Percentiles rank a stretch among this genome's conserved stretches.
These are phyloP conservation scores for Hycleus cichorii DNA, from an alignment of 1,140 invertebrate species.

Conservation along the genomic window DNA sequence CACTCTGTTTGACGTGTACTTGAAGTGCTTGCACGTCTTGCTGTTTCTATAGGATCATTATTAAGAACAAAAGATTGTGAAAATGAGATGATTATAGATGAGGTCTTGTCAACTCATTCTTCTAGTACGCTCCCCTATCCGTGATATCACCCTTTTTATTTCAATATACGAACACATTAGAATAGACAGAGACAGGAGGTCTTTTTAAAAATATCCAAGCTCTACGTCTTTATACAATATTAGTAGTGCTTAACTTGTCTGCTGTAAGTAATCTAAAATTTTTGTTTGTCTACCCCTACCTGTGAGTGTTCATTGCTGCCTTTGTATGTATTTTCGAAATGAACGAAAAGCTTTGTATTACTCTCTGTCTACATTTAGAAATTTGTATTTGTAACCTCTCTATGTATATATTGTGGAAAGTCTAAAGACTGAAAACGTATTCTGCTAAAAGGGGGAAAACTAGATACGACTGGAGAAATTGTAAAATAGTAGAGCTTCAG, in stretches of 20 bases:
- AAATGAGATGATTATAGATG: slow-evolving; percentile 39
- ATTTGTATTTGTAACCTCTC: too few relatives aligned
- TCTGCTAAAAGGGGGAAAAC: too few relatives aligned
- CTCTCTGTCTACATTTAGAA: too few relatives aligned
- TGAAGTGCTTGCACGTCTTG: slow-evolving; percentile 17
- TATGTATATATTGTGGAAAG: too few relatives aligned
- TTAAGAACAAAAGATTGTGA: slow-evolving; percentile 38
- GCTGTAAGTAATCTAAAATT: slow-evolving; percentile 20
- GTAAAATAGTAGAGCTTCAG: too few relatives aligned
- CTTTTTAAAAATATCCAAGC: too few relatives aligned
- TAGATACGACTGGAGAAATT: too few relatives aligned
- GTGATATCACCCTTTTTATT: slow-evolving; percentile 3
- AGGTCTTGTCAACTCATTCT: slow-evolving; percentile 19
- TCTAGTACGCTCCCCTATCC: neutral
- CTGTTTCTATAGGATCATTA: slow-evolving; percentile 36
- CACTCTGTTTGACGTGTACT: slow-evolving; percentile 21
- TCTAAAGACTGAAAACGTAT: too few relatives aligned
- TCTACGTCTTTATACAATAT: slow-evolving; percentile 4
- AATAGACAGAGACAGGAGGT: too few relatives aligned
- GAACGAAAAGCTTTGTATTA: too few relatives aligned
- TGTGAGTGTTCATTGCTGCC: too few relatives aligned
- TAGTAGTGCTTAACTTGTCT: slow-evolving; percentile 20
- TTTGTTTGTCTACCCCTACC: slow-evolving; percentile 18
- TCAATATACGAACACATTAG: neutral
- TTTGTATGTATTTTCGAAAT: too few relatives aligned